Evolutionary conservation across 2,797 vertebrate genomes (phyloP).

Genomic region (Intellagama lesueurii): DNA sequence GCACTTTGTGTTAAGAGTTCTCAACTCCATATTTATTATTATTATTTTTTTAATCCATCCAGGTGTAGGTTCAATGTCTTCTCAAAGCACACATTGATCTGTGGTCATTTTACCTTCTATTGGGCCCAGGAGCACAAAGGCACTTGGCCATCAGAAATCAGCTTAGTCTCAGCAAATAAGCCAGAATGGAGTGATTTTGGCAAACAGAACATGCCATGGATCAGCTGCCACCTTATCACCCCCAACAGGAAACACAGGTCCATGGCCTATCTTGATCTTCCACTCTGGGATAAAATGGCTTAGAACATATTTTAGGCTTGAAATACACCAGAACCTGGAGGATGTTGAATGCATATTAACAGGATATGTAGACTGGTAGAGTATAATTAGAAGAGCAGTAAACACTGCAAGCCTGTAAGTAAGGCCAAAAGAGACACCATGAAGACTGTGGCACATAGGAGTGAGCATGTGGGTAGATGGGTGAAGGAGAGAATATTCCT

Average conservation of each 20-base stretch:
- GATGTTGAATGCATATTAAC: background rate
- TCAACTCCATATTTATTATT: background rate
- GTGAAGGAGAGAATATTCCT: background rate
- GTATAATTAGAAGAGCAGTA: background rate
- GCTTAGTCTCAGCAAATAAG: background rate
- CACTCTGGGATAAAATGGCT: background rate
- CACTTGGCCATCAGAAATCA: background rate
- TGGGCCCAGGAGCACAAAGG: background rate
- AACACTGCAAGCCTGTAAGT: too few species aligned
- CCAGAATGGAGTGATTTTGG: background rate
- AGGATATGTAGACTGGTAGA: background rate
- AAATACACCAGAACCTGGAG: background rate
- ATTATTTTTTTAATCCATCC: background rate
- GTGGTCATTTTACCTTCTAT: background rate
- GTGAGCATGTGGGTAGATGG: background rate
- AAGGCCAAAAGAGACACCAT: background rate
- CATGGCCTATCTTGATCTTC: background rate
- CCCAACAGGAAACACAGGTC: background rate
- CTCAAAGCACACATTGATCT: background rate
- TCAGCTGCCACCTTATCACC: background rate
- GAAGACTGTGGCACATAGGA: background rate
- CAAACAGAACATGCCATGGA: background rate
- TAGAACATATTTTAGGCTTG: slow-evolving; percentile 9
- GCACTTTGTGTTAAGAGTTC: background rate
- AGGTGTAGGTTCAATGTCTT: background rate